Evolutionary conservation across 2,888 invertebrate species (phyloP).

Genomic region (Hirtodrosophila confusa): DNA sequence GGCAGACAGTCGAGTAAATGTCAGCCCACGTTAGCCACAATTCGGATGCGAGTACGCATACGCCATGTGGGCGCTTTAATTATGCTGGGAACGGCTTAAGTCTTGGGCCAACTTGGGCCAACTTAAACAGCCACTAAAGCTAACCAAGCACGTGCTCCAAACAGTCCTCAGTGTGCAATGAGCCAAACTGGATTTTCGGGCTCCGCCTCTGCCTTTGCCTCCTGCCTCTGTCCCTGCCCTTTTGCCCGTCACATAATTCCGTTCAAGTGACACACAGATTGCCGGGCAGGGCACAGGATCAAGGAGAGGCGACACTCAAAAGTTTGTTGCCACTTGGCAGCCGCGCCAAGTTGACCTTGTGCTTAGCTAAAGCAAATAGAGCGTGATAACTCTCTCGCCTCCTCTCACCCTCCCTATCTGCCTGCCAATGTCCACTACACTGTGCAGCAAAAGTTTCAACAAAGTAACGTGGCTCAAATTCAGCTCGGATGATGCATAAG

Average conservation of each 20-base stretch:
- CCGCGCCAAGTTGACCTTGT: constrained; percentile 69
- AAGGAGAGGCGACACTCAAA: constrained; percentile 56
- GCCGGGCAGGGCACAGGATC: neutral
- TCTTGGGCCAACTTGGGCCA: constrained; percentile 22
- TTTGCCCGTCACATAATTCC: constrained; percentile 72
- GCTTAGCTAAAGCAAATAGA: constrained; percentile 57
- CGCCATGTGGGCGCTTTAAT: constrained; percentile 71
- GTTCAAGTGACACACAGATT: constrained; percentile 61
- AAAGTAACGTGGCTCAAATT: constrained; percentile 14
- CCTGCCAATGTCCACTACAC: constrained; percentile 12
- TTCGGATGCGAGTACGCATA: constrained; percentile 61
- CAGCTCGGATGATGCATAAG: constrained; percentile 1
- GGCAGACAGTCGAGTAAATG: constrained; percentile 13
- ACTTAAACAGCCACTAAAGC: constrained; percentile 73
- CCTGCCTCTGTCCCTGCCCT: constrained; percentile 19
- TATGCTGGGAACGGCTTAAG: constrained; percentile 61
- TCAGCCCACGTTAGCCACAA: constrained; percentile 48
- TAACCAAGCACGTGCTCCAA: constrained; percentile 60
- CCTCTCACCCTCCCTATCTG: too few species aligned
- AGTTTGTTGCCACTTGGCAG: constrained; percentile 71
- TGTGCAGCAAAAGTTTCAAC: constrained; percentile 6
- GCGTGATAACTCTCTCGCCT: constrained; percentile 28
- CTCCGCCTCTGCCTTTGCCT: constrained; percentile 18
- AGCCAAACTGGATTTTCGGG: constrained; percentile 59
- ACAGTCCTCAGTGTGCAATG: constrained; percentile 62